Conservation (phyloP, 1,140 invertebrate genomes). For the Neodiprion pinetum region DNA sequence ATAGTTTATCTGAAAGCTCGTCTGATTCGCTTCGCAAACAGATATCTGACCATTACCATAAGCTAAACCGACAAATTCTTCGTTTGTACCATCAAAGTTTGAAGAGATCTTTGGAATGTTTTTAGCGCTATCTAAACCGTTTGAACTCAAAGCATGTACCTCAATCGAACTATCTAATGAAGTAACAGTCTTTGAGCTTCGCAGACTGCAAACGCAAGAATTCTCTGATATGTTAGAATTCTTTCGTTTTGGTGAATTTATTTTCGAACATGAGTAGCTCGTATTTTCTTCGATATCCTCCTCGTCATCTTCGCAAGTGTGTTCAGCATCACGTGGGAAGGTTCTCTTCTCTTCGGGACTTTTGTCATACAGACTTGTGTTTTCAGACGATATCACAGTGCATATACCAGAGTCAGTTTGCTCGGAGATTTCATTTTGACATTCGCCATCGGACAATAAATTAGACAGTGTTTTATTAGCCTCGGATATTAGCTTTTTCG, state of each 20-base stretch:
- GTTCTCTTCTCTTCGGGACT: slow-evolving; percentile 58
- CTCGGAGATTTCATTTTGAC: slow-evolving; percentile 61
- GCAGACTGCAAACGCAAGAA: slow-evolving; percentile 47
- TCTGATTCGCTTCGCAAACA: slow-evolving; percentile 54
- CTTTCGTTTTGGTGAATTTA: slow-evolving; percentile 49
- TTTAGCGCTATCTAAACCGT: slow-evolving; percentile 31
- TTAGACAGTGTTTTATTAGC: slow-evolving; percentile 73
- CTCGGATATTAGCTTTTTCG: slow-evolving; percentile 67
- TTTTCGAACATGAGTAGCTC: slow-evolving; percentile 54
- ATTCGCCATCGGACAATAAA: slow-evolving; percentile 62
- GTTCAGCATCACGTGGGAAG: slow-evolving; percentile 47
- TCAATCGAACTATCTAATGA: slow-evolving; percentile 34
- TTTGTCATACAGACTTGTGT: slow-evolving; percentile 68
- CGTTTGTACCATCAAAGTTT: slow-evolving; percentile 52
- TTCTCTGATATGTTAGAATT: slow-evolving; percentile 42
- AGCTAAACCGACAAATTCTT: slow-evolving; percentile 55
- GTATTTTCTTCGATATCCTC: slow-evolving; percentile 48
- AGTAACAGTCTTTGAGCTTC: slow-evolving; percentile 26
- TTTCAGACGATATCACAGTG: slow-evolving; percentile 67
- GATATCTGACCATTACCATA: slow-evolving; percentile 56
- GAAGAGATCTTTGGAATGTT: slow-evolving; percentile 46
- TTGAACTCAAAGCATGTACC: slow-evolving; percentile 20
- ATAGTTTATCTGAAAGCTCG: slow-evolving; percentile 55
- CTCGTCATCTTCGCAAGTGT: slow-evolving; percentile 28
- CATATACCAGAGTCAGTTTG: slow-evolving; percentile 75